These are phyloP conservation scores for Polymixis lichenea DNA, from an alignment of 2,888 invertebrate species.

Conservation along the genomic window DNA sequence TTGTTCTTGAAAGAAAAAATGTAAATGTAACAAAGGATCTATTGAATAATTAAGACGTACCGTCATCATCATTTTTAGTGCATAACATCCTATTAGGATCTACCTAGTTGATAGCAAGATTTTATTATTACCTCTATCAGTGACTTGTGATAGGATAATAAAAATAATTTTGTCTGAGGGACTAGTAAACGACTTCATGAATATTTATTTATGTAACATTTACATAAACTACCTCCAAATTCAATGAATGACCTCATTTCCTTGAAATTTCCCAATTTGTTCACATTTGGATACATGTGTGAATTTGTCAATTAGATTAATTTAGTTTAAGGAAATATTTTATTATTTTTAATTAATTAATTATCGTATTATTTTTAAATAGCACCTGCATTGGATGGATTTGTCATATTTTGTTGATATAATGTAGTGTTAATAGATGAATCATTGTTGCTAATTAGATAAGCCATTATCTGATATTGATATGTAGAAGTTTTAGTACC, in stretches of 20 bases:
- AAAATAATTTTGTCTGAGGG: constrained; percentile 8
- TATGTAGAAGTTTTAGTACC: constrained; percentile 20
- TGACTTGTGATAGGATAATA: not conserved
- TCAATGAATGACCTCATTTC: constrained; percentile 50
- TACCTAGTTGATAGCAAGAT: constrained; percentile 27
- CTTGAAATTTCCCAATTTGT: constrained; percentile 27
- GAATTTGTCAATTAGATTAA: not conserved
- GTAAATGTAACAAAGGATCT: constrained; percentile 66
- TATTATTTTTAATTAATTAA: not conserved
- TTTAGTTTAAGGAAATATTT: not conserved
- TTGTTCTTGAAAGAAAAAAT: constrained; percentile 34
- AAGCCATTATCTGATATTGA: constrained; percentile 23
- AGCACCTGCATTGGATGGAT: constrained; percentile 2
- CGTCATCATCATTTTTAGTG: constrained; percentile 63
- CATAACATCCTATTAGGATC: constrained; percentile 48
- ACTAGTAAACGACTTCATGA: constrained; percentile 25
- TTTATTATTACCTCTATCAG: not conserved
- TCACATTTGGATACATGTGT: constrained; percentile 2
- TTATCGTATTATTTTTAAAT: not conserved
- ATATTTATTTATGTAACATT: constrained; percentile 26
- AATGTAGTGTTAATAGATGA: constrained; percentile 29
- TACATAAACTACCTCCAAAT: constrained; percentile 31
- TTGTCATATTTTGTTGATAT: constrained; percentile 23
- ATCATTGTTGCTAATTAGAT: constrained; percentile 40
- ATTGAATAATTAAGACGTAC: constrained; percentile 60